Evolutionary conservation across 2,888 invertebrate species (phyloP).

Genomic region (Papilio elwesi): DNA sequence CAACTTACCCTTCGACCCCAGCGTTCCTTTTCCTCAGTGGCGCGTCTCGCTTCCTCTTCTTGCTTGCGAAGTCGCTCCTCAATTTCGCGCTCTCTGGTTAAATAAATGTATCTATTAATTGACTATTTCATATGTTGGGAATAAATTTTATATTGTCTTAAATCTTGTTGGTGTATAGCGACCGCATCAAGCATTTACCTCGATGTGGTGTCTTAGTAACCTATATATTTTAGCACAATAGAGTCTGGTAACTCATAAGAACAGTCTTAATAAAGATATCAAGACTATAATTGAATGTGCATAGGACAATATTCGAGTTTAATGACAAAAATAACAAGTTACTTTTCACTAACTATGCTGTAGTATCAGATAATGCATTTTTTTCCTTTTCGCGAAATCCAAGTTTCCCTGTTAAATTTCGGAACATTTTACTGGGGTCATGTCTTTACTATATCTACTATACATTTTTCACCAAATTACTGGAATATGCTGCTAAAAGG

Average conservation of each 20-base stretch:
- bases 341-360: too few species aligned
- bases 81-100: conserved; percentile 90
- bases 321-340: too few species aligned
- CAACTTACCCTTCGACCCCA: conserved; percentile 71
- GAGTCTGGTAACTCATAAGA: conserved; percentile 43
- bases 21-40: conserved; percentile 72
- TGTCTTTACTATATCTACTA: too few species aligned
- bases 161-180: conserved; percentile 71
- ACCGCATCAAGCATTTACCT: conserved; percentile 59
- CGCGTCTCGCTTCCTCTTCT: conserved; percentile 74
- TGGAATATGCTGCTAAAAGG: too few species aligned
- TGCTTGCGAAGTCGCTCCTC: conserved; percentile 92
- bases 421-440: too few species aligned
- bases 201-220: conserved; percentile 70
- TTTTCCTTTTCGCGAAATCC: too few species aligned
- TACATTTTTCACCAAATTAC: too few species aligned
- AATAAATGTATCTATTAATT: conserved; percentile 28
- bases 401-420: too few species aligned
- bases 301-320: neutral
- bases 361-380: too few species aligned
- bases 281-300: conserved; percentile 62
- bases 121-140: neutral
- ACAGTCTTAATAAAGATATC: conserved; percentile 53
- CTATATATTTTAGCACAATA: conserved; percentile 63
- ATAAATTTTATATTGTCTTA: neutral